Evolutionary conservation across 1,140 invertebrate species (phyloP), one percentile per base, ranked within the genome.

Genomic region (Sitophilus oryzae): DNA sequence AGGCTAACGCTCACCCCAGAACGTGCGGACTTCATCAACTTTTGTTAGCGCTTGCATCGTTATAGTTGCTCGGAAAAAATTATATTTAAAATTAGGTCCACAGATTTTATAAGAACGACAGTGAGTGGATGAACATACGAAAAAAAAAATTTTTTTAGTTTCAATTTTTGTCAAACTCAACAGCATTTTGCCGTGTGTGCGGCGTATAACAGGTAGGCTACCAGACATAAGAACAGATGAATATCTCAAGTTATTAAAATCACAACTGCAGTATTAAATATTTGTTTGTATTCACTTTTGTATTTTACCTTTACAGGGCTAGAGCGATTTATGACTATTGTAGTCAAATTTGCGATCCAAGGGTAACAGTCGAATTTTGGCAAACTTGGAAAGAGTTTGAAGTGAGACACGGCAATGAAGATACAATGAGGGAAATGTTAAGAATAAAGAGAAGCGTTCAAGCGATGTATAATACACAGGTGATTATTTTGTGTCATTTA

Each of bases 321-420:
- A 77, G 97, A 63, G 93, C 93, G 0, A 94, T 99, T 67, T 99
- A 98, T 73, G 88, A 89, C 0, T 95, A 99, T 74, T 98, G 94
- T 69, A 95, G 93, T 64, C 96, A 99, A 80, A 96, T 99, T 65
- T 98, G 95, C 76, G 97, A 99, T 81, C 97, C 97, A 4, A 82
- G 96, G 64, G 89, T 93, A 1, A 93, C 95, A 6, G 80, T 82
- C 3, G 84, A 89, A 25, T 99, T 99, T 70, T 99, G 97, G 97
- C 87, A 94, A 70, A 90, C 90, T 5, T 99, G 97, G 97, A 98
- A 97, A 76, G 93, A 98, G 64, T 99, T 99, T 79, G 97, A 99
- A 80, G 30, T 65, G 11, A 84, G 90, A 41, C 96, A 99, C 77
- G 97, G 97, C n/a, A 99, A 99, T 77, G 96, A 99, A 74, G 97